Base-by-base conservation (phyloP, 2,888 invertebrate genomes). In the Dicranocentrus wangi region DNA sequence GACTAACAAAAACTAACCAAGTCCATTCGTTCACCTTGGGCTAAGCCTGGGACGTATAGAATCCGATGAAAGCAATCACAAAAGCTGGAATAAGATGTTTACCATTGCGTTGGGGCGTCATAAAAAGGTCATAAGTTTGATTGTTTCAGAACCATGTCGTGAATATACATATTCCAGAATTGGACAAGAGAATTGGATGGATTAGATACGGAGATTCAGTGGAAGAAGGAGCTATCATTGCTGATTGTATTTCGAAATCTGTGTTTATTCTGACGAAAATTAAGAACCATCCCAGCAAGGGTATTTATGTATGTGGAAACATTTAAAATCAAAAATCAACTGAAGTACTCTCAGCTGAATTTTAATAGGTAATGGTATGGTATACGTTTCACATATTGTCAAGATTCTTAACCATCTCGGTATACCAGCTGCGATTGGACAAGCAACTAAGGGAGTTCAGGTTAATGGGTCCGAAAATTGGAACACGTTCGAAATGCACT, bases 101-200 rank as follows among this genome's bases (percentile, higher is more conserved):
- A n/a, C n/a, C n/a, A n/a, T n/a, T n/a, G n/a, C n/a, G n/a, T n/a
- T n/a, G n/a, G n/a, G n/a, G n/a, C n/a, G n/a, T n/a, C n/a, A n/a
- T n/a, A n/a, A n/a, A n/a, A n/a, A n/a, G n/a, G n/a, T n/a, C n/a
- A n/a, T n/a, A n/a, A n/a, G n/a, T n/a, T n/a, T n/a, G n/a, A n/a
- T n/a, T n/a, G n/a, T n/a, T n/a, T n/a, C n/a, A 66, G 68, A 28
- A 27, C 5, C 53, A 28, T 7, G 25, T 42, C 1, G 58, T 70
- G 17, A 60, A 70, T 17, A 70, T 70, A 58, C 60, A 58, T 25
- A 42, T 70, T 60, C 70, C 70, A 7, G 32, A 70, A 32, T 1
- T 39, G 7, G 60, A n/a, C 28, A 25, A 70, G 39, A 1, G 58
- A 23, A 60, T 70, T 27, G 70, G 58, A 10, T 58, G 39, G 42